Conservation (phyloP, 2,113 vertebrate genomes). For the Xerus inauris region DNA sequence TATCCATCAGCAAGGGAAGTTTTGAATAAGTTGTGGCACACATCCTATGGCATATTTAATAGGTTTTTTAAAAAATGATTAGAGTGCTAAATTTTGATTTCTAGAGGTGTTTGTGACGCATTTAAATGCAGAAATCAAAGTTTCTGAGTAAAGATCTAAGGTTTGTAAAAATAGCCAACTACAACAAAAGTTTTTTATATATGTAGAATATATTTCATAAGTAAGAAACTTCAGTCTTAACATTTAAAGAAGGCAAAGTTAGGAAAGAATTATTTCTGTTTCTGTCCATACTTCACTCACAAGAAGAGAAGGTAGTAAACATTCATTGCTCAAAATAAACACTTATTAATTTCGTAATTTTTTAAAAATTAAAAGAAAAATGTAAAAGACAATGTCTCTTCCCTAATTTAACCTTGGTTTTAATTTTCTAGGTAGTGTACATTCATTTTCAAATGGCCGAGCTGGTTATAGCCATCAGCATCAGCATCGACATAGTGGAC, state of each 20-base stretch:
- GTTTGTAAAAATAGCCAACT: not conserved
- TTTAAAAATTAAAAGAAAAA: not conserved
- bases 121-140: constrained; percentile 23
- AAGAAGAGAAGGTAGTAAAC: not conserved
- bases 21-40: not conserved
- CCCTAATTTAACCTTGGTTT: constrained; percentile 67
- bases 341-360: constrained; percentile 3
- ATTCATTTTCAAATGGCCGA: constrained; percentile 95
- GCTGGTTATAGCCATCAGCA: constrained; percentile 93
- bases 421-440: constrained; percentile 88
- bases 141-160: constrained; percentile 11
- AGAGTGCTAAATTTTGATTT: not conserved
- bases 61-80: not conserved
- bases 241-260: not conserved
- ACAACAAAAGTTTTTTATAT: not conserved
- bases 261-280: not conserved
- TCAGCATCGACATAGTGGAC: constrained; percentile 90
- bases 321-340: not conserved
- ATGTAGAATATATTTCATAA: not conserved
- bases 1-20: not conserved
- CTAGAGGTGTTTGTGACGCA: not conserved
- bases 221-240: constrained; percentile 3
- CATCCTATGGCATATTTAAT: not conserved
- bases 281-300: not conserved
- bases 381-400: not conserved